These are phyloP conservation scores for Choreutis nemorana DNA, from an alignment of 2,888 invertebrate species.

Conservation along the genomic window DNA sequence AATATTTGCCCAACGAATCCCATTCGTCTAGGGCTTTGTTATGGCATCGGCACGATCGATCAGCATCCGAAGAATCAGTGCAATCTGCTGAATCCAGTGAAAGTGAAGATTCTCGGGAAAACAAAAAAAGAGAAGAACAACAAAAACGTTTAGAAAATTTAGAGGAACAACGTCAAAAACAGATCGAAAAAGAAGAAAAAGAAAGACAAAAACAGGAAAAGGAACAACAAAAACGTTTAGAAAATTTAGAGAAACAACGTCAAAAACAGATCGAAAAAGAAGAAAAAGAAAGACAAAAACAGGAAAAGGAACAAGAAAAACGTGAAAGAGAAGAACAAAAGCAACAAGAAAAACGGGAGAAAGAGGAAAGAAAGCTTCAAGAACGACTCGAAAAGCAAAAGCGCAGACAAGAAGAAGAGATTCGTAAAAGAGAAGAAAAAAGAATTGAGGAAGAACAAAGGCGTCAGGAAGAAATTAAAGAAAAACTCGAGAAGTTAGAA, in stretches of 20 bases:
- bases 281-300: slow-evolving; percentile 11
- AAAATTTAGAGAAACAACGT: slow-evolving; percentile 25
- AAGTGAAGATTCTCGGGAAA: slow-evolving; percentile 13
- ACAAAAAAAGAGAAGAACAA: slow-evolving; percentile 18
- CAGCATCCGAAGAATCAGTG: slow-evolving; percentile 28
- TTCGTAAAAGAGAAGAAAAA: slow-evolving; percentile 8
- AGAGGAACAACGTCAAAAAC: slow-evolving; percentile 24
- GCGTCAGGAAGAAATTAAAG: slow-evolving; percentile 8
- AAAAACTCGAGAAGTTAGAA: slow-evolving; percentile 17
- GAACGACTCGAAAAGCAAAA: slow-evolving; percentile 4
- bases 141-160: slow-evolving; percentile 24
- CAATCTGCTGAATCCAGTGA: slow-evolving; percentile 21
- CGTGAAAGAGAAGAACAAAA: slow-evolving; percentile 18
- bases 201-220: slow-evolving; percentile 15
- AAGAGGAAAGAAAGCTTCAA: slow-evolving; percentile 10
- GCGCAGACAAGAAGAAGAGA: slow-evolving; percentile 5
- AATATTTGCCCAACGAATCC: slow-evolving; percentile 44
- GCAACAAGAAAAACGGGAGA: slow-evolving; percentile 20
- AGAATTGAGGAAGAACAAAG: slow-evolving; percentile 10
- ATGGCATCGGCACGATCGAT: slow-evolving; percentile 24
- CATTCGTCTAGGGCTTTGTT: slow-evolving; percentile 22
- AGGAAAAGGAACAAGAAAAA: slow-evolving; percentile 19
- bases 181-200: slow-evolving; percentile 19
- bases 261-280: slow-evolving; percentile 16
- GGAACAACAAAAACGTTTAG: slow-evolving; percentile 17